Base-by-base conservation (phyloP, 2,888 invertebrate genomes). In the Scaptomyza parva region DNA sequence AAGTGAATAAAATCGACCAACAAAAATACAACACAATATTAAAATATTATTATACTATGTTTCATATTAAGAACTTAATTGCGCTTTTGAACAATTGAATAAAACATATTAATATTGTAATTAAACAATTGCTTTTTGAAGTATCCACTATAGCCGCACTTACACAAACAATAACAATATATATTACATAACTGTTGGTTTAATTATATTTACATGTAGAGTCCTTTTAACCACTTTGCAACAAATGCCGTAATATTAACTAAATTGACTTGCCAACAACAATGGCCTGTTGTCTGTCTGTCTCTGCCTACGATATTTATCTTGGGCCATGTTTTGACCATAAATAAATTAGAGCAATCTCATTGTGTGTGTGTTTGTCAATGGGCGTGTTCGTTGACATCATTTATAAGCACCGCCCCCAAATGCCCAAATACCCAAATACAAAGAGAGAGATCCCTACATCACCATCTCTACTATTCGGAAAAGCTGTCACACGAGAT, bases 271-370 rank as follows among this genome's bases (percentile, higher is more conserved):
- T n/a, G 43, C 8, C 22, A 33, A 35, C 33, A n/a, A 30, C 30
- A 30, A 12, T 52, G 58, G 6, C 33, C n/a, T n/a, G n/a, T n/a
- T n/a, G n/a, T n/a, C n/a, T n/a, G n/a, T n/a, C n/a, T 37, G 39
- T 37, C 9, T 47, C 47, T 47, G 47, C 47, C 43, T 40, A 53
- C 69, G 22, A 69, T 71, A 68, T 69, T 62, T 67, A 60, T 53
- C 35, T 37, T 43, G 43, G 30, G 65, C 64, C 64, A 68, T 74
- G 65, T 61, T 66, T 73, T 58, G 75, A 48, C 68, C 72, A 80
- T 80, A 78, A 76, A 86, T 85, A 85, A 82, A 86, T 86, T 72
- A 86, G 82, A 60, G 58, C 73, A 72, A 79, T 74, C 78, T 78
- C 70, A 71, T 78, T 65, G 55, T 70, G 70, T 78, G 63, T 83